Base-by-base conservation (phyloP, 2,113 vertebrate genomes). In the Cygnus buccinator region DNA sequence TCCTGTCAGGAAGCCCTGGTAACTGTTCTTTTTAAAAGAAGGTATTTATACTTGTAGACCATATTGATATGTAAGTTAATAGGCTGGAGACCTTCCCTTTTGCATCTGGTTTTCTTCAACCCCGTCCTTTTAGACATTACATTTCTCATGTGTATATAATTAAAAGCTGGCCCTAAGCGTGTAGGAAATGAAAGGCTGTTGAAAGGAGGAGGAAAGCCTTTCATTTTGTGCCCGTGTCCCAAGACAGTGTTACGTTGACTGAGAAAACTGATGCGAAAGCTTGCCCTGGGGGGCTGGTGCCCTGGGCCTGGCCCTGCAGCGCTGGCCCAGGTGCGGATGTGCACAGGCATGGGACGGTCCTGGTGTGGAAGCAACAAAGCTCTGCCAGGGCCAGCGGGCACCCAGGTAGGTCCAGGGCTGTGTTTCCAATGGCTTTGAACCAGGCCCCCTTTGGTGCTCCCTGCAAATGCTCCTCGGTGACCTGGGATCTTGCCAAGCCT, bases 221-320 rank as follows among this genome's bases (percentile, higher is more conserved):
- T 50, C 5, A 6, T 46, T 58, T 25, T 7, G 33, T 17, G 28
- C 33, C 48, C 58, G 33, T 76, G 54, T 35, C 28, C 90, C 33
- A 5, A 1, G 6, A 1, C 1, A 5, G 14, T 3, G 39, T 17
- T 17, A 4, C 0, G 9, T 4, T 23, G 29, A 0, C 10, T 35
- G 52, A 14, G 54, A 23, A 19, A 2, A 43, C 46, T 48, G 46
- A 48, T 22, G 46, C 20, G 20, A 48, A 48, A 48, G 9, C 20
- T 48, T 48, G 46, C 46, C 20, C 46, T 4, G 46, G 46, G 46
- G 21, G 54, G 9, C 68, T 7, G 67, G 20, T 23, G 43, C 4
- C 15, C 3, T 15, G 2, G 26, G 50, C 37, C 28, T 8, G 6
- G 23, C 50, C 50, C 50, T 23, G 50, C 50, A 52, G 50, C 22